A percentile compares a stretch with the other conserved stretches of the same genome.
phyloP scores from a whole-genome alignment of 2,797 vertebrate species.

The Onychomys leucogaster region DNA sequence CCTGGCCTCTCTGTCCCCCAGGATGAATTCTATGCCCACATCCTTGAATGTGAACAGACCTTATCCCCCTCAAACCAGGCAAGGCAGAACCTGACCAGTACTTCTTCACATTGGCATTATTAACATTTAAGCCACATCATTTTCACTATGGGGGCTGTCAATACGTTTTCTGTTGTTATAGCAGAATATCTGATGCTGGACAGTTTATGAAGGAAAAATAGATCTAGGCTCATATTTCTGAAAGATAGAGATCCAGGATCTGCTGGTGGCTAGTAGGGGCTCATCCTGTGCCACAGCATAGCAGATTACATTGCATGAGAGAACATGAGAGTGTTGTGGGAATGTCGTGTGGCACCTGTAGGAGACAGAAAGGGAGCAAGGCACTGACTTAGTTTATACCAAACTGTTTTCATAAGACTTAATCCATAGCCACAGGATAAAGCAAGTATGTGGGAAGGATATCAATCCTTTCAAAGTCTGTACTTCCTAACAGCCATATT shows the following conservation, averaged over 20 bases:
- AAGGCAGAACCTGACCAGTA: neutral
- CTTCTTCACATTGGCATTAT: neutral
- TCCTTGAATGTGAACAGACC: neutral
- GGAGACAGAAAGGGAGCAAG: neutral
- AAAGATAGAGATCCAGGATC: neutral
- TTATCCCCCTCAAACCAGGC: neutral
- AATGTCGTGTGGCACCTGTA: neutral
- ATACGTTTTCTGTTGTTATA: neutral
- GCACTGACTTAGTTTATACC: neutral
- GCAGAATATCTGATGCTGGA: neutral
- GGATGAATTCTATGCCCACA: neutral
- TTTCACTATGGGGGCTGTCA: neutral
- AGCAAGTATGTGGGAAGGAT: neutral
- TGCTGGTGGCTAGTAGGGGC: fast-evolving
- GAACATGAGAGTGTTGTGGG: neutral
- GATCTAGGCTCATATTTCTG: neutral
- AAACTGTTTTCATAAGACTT: neutral
- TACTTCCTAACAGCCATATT: neutral
- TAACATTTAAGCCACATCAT: neutral
- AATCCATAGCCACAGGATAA: neutral
- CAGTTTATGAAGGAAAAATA: neutral
- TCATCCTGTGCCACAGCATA: neutral
- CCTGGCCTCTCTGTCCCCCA: too few relatives aligned
- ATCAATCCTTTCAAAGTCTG: neutral
- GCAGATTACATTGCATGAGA: neutral